Evolutionary conservation across 1,140 invertebrate genomes (phyloP).

Genomic region (Cydia amplana): DNA sequence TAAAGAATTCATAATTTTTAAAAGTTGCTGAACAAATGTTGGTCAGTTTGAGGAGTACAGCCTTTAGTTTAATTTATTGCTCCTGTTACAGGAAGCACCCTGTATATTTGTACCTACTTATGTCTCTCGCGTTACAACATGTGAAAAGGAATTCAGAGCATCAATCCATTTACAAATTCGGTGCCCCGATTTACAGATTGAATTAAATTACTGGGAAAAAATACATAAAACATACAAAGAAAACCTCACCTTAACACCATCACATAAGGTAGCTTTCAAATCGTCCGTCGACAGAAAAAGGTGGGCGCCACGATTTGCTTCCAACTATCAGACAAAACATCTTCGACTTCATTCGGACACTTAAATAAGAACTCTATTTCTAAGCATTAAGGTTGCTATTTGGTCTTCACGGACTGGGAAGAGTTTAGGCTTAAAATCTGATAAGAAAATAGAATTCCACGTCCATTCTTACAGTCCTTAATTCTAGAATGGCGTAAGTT

Average conservation of each 20-base stretch:
- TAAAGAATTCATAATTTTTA: too few relatives aligned
- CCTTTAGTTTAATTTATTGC: too few relatives aligned
- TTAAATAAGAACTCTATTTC: background rate
- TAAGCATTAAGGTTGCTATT: background rate
- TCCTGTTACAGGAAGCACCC: too few relatives aligned
- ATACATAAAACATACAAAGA: background rate
- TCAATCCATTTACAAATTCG: conserved; percentile 1
- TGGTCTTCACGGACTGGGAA: background rate
- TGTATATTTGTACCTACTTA: background rate
- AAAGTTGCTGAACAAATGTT: too few relatives aligned
- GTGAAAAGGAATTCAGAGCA: background rate
- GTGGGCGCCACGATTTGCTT: background rate
- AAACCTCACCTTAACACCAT: background rate
- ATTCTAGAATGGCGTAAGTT: background rate
- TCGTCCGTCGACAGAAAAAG: background rate
- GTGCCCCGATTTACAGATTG: background rate
- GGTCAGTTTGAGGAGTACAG: too few relatives aligned
- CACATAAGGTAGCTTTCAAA: background rate
- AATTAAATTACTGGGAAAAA: background rate
- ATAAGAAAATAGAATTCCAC: conserved; percentile 8
- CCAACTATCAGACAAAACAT: conserved; percentile 1
- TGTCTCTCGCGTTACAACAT: background rate
- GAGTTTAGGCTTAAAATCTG: conserved; percentile 12
- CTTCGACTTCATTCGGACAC: background rate
- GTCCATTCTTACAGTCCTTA: background rate